phyloP scores from a whole-genome alignment of 2,113 vertebrate species.

The Penelope pileata region DNA sequence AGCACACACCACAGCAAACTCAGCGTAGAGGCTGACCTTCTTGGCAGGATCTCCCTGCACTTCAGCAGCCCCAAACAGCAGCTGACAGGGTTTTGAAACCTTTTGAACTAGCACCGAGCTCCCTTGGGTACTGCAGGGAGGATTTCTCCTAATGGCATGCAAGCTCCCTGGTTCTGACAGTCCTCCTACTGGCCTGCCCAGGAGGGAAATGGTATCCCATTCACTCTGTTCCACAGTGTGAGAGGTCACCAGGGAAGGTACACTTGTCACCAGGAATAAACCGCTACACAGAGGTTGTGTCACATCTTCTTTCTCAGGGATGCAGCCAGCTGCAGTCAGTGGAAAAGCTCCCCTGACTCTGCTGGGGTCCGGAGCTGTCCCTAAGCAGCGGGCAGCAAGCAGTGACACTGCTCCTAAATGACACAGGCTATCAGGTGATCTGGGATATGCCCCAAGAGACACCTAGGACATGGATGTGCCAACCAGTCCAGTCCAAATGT shows the following conservation, averaged over 20 bases:
- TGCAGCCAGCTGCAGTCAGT: not conserved
- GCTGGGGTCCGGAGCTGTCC: not conserved
- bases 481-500: accelerated
- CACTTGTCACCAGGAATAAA: conserved; percentile 60
- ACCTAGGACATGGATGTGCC: accelerated
- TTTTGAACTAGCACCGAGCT: conserved; percentile 33
- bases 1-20: not conserved
- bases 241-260: not conserved
- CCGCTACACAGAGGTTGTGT: accelerated
- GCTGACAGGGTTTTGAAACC: conserved; percentile 45
- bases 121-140: not conserved
- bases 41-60: conserved; percentile 21
- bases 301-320: not conserved
- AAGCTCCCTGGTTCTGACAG: conserved; percentile 7
- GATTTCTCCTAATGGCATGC: not conserved
- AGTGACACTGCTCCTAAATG: not conserved
- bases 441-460: not conserved
- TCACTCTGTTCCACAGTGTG: accelerated
- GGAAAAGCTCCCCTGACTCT: not conserved
- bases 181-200: conserved; percentile 17
- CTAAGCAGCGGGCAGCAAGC: accelerated
- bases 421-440: not conserved
- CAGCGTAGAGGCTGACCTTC: not conserved
- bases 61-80: conserved; percentile 29
- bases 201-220: not conserved